Percentiles rank a stretch among this genome's conserved stretches.
Evolutionary conservation across 2,888 invertebrate genomes (phyloP).

Genomic region (Clepsis dumicolana): DNA sequence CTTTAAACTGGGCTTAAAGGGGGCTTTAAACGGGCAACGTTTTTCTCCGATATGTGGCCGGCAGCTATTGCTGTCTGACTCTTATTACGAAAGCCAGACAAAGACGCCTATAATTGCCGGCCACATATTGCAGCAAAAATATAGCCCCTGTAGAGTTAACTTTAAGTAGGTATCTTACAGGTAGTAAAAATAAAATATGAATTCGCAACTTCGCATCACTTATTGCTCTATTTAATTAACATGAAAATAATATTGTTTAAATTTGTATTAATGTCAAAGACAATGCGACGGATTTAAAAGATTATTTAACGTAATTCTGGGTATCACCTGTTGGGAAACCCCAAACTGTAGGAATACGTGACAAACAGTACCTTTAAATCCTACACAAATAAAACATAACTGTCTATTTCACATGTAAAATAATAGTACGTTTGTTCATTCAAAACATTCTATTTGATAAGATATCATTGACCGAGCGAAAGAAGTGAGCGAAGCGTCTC

Average conservation of each 20-base stretch:
- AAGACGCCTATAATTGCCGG: too few relatives aligned
- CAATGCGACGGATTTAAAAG: conserved; percentile 24
- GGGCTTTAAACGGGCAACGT: too few relatives aligned
- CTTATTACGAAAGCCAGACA: too few relatives aligned
- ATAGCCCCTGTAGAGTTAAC: too few relatives aligned
- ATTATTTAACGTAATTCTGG: conserved; percentile 35
- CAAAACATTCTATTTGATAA: not conserved
- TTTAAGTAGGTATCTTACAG: too few relatives aligned
- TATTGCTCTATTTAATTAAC: conserved; percentile 8
- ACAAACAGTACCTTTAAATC: conserved; percentile 27
- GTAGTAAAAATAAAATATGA: not conserved
- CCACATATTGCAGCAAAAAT: too few relatives aligned
- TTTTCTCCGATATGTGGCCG: too few relatives aligned
- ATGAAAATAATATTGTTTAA: conserved; percentile 14
- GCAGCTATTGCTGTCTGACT: too few relatives aligned
- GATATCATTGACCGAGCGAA: too few relatives aligned
- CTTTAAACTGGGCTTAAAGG: too few relatives aligned
- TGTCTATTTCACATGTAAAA: not conserved
- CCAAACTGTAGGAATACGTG: conserved; percentile 15
- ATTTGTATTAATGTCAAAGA: conserved; percentile 15
- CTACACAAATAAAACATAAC: conserved; percentile 17
- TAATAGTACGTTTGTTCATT: conserved; percentile 1
- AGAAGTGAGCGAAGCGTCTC: too few relatives aligned
- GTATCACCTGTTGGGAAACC: conserved; percentile 31
- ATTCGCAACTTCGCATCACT: not conserved